phyloP scores from a whole-genome alignment of 2,888 invertebrate genomes.

The Ametastegia equiseti region DNA sequence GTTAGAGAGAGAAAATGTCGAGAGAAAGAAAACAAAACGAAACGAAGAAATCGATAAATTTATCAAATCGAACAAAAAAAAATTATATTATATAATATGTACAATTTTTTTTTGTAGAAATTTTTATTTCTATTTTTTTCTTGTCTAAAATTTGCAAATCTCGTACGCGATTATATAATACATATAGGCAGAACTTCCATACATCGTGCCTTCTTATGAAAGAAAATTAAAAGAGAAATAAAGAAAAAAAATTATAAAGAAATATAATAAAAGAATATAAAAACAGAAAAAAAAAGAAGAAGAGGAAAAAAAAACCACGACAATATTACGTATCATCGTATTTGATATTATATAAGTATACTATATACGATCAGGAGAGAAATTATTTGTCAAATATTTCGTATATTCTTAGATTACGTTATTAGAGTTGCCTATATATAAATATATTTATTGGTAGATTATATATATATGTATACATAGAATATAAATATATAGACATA shows the following conservation, averaged over 20 bases:
- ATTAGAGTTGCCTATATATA: constrained; percentile 33
- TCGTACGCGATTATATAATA: constrained; percentile 36
- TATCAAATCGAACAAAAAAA: neutral
- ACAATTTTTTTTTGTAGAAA: neutral
- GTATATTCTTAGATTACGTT: constrained; percentile 31
- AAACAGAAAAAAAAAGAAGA: constrained; percentile 50
- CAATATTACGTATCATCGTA: constrained; percentile 59
- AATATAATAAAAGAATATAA: too few species aligned
- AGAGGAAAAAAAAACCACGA: constrained; percentile 55
- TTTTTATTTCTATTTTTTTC: neutral
- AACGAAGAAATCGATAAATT: neutral
- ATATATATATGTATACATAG: neutral
- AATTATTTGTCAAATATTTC: constrained; percentile 20
- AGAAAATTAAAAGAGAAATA: constrained; percentile 26
- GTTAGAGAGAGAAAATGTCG: neutral
- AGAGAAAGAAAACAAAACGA: too few species aligned
- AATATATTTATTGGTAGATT: constrained; percentile 28
- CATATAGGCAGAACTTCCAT: constrained; percentile 70
- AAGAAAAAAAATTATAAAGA: constrained; percentile 48
- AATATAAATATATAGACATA: neutral
- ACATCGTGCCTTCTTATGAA: constrained; percentile 69
- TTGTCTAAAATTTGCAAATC: neutral
- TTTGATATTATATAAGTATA: constrained; percentile 18
- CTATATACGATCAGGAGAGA: neutral
- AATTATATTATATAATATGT: neutral